Conservation (phyloP, 2,888 invertebrate genomes). For the Lycocerus yunnanus region DNA sequence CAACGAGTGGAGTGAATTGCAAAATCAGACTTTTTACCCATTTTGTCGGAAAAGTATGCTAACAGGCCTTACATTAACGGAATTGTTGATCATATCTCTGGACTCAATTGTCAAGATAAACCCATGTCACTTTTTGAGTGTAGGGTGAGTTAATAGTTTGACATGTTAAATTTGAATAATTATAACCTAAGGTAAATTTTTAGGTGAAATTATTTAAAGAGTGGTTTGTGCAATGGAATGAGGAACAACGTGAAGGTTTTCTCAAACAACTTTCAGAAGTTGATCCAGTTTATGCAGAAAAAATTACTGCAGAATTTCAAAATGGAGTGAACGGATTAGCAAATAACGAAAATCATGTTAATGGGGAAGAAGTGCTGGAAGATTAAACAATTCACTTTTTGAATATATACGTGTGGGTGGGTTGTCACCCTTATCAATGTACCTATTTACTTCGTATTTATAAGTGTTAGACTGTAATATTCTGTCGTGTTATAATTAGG, state of each 20-base stretch:
- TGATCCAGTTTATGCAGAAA: constrained; percentile 73
- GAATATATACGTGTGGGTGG: not conserved
- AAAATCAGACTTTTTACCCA: constrained; percentile 82
- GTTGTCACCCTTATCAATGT: not conserved
- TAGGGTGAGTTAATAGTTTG: constrained; percentile 61
- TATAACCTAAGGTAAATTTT: constrained; percentile 28
- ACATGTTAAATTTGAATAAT: not conserved
- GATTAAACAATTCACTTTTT: constrained; percentile 36
- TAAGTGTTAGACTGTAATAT: not conserved
- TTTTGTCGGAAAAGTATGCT: constrained; percentile 69
- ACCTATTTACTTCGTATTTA: not conserved
- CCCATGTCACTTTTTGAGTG: constrained; percentile 84
- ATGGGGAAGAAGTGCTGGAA: constrained; percentile 42
- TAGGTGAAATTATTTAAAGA: constrained; percentile 82
- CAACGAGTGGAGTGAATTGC: constrained; percentile 86
- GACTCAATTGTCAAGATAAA: constrained; percentile 71
- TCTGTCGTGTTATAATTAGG: not conserved
- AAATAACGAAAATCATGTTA: constrained; percentile 37
- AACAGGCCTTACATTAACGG: constrained; percentile 72
- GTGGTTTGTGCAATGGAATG: constrained; percentile 81
- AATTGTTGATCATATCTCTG: constrained; percentile 69
- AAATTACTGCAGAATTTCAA: constrained; percentile 64
- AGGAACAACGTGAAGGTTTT: constrained; percentile 72
- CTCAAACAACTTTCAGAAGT: constrained; percentile 71
- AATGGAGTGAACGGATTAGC: constrained; percentile 48